Conservation (phyloP, 1,140 invertebrate genomes). For the Camponotus pennsylvanicus region DNA sequence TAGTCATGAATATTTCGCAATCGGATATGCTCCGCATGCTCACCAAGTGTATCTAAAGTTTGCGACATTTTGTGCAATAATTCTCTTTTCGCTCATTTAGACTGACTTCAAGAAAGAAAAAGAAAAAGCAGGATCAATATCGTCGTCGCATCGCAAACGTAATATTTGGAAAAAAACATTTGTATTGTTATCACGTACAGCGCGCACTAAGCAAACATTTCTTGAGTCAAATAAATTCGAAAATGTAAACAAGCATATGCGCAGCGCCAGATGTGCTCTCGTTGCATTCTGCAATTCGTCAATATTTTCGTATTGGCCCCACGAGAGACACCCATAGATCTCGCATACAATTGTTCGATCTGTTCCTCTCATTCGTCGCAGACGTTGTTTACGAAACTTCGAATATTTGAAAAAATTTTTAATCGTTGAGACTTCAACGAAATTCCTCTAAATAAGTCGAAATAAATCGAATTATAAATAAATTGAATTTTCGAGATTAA, state of each 20-base stretch:
- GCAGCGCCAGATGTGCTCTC: conserved; percentile 33
- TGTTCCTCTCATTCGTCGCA: not conserved
- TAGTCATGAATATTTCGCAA: not conserved
- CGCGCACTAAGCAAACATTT: conserved; percentile 39
- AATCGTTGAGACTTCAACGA: not conserved
- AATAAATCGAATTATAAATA: not conserved
- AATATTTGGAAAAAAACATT: conserved; percentile 36
- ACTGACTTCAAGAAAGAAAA: not conserved
- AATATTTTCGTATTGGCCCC: conserved; percentile 51
- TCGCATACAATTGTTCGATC: conserved; percentile 35
- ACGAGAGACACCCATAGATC: conserved; percentile 11
- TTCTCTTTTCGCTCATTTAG: not conserved
- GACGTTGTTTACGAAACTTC: conserved; percentile 1
- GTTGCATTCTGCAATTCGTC: conserved; percentile 44
- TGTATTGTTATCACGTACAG: conserved; percentile 25
- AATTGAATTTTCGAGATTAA: not conserved
- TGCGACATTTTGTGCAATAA: not conserved
- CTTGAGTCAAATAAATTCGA: conserved; percentile 52
- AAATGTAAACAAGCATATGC: conserved; percentile 31
- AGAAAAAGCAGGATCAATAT: not conserved
- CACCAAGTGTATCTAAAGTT: not conserved
- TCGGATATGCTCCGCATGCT: conserved; percentile 29
- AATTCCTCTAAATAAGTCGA: not conserved
- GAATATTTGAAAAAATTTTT: not conserved
- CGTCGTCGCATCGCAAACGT: not conserved